Conservation (phyloP, 2,888 invertebrate species). For the Coelogynopora nodosa region DNA sequence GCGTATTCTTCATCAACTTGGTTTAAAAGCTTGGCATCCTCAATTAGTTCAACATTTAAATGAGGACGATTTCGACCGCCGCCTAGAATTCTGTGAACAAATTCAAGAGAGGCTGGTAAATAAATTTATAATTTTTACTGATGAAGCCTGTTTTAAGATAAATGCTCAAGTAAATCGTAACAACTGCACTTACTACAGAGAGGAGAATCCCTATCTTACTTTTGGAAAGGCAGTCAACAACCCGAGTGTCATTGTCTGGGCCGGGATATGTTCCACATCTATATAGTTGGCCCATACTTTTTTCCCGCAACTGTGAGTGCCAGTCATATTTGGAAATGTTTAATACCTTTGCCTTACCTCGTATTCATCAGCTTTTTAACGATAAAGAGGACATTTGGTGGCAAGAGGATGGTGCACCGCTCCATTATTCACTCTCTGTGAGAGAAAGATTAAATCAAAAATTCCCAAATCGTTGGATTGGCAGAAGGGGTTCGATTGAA, state of each 20-base stretch:
- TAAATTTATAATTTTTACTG: neutral
- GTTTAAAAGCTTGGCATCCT: neutral
- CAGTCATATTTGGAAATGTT: neutral
- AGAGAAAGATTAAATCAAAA: neutral
- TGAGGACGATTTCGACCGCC: neutral
- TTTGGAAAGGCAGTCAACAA: neutral
- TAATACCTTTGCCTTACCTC: neutral
- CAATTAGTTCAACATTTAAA: neutral
- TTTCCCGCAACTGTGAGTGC: neutral
- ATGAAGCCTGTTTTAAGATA: conserved; percentile 23
- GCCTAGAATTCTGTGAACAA: neutral
- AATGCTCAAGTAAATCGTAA: neutral
- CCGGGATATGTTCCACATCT: conserved; percentile 19
- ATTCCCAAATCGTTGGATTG: neutral
- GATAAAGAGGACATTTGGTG: conserved; percentile 2
- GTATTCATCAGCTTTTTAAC: conserved; percentile 5
- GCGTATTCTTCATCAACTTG: neutral
- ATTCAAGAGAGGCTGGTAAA: neutral
- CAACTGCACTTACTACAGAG: conserved; percentile 19
- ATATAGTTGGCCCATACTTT: neutral
- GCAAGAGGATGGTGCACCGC: conserved; percentile 19
- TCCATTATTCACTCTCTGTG: neutral
- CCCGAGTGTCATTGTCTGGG: neutral
- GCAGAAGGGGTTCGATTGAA: conserved; percentile 13
- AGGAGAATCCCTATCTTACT: neutral